Base-by-base conservation (phyloP, 2,888 invertebrate species). In the Calameuta pallipes region DNA sequence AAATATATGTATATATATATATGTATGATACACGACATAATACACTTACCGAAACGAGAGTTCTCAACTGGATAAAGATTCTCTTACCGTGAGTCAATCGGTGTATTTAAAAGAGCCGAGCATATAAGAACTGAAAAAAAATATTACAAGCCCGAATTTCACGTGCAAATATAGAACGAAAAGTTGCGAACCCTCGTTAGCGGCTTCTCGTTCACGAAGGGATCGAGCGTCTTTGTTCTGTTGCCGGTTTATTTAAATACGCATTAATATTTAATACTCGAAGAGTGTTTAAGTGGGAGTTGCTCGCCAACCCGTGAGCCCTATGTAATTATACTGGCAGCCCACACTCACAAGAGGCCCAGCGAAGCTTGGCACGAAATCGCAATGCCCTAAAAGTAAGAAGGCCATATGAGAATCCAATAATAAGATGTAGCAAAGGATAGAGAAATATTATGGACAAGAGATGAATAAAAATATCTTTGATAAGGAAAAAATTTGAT, bases 201-300 rank as follows among this genome's bases (percentile, higher is more conserved):
- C 82, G 80, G 73, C 77, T 84, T 85, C 73, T 81, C 80, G 78
- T 76, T 76, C 80, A 77, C 73, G 36, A 33, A 37, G 76, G 73
- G 74, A 78, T 69, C 76, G 75, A 76, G 79, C 82, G 78, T 84
- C 83, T 87, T 85, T 85, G 85, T 87, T 84, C 84, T 80, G 80
- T 84, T 82, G 82, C 80, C 81, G 82, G 81, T 89, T 89, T 89
- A 89, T 89, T 89, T 89, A 89, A 90, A 90, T 89, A 84, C 85
- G 82, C 89, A 90, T 90, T 90, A 90, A 89, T 90, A 90, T 90
- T 89, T 89, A 89, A 88, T 89, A 87, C 87, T 83, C 81, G 81
- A 83, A 83, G 86, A 82, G 86, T 88, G 87, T 86, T 89, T 88
- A 89, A 90, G 89, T 90, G 88, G 89, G 89, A 87, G 88, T 88